Percentiles rank a stretch among this genome's conserved stretches.
Conservation (phyloP, 2,888 invertebrate species). For the Phania funesta region DNA sequence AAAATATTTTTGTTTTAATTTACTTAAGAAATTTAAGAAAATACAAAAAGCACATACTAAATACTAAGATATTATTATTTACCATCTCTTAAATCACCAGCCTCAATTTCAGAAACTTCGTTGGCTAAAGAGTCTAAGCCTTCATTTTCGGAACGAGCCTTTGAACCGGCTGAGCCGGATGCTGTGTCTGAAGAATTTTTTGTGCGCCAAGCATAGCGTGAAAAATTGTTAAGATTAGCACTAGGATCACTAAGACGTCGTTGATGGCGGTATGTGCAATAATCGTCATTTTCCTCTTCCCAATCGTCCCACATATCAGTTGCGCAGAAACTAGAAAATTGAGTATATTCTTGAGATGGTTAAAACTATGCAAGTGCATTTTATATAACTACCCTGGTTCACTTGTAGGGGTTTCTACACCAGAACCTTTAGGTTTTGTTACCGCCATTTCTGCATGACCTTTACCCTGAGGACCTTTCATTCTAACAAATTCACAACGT, state of each 20-base stretch:
- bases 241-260: constrained; percentile 93
- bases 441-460: constrained; percentile 99
- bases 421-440: constrained; percentile 94
- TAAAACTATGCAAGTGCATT: not conserved
- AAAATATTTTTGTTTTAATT: constrained; percentile 15
- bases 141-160: constrained; percentile 94
- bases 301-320: constrained; percentile 96
- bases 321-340: constrained; percentile 83
- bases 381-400: constrained; percentile 85
- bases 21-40: not conserved
- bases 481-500: constrained; percentile 97
- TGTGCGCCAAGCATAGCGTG: constrained; percentile 90
- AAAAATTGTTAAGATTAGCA: constrained; percentile 92
- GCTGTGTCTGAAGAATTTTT: constrained; percentile 82
- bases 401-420: constrained; percentile 96
- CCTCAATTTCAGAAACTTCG: constrained; percentile 95
- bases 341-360: not conserved
- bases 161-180: constrained; percentile 85
- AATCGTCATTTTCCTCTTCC: constrained; percentile 92
- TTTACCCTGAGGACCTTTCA: constrained; percentile 98
- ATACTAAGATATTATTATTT: constrained; percentile 70
- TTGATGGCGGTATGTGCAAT: constrained; percentile 90
- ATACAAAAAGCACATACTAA: constrained; percentile 57
- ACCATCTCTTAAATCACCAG: constrained; percentile 95
- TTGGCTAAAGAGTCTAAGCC: constrained; percentile 92